These are phyloP conservation scores for Babylonia areolata DNA, from an alignment of 1,140 invertebrate genomes.

Conservation along the genomic window DNA sequence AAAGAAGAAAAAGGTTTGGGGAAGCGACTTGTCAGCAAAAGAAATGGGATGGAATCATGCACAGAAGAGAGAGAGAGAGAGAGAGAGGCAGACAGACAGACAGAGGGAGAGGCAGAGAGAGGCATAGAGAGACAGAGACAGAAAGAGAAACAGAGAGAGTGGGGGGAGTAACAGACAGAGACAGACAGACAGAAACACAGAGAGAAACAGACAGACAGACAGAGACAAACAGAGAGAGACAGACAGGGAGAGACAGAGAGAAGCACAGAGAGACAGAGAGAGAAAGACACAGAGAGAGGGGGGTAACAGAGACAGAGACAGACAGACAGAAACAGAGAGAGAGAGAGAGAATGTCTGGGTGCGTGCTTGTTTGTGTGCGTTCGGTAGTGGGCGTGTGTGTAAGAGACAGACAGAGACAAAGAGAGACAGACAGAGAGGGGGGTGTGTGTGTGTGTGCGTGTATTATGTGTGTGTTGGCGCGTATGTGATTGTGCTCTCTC, in stretches of 20 bases:
- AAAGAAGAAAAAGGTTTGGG: not conserved
- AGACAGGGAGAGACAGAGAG: not conserved
- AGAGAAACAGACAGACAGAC: not conserved
- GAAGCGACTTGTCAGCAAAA: no score
- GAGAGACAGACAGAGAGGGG: not conserved
- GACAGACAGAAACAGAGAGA: slow-evolving; percentile 30
- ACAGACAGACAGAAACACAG: not conserved
- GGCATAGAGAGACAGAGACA: not conserved
- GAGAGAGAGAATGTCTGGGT: no score
- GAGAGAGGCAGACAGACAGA: slow-evolving; percentile 9
- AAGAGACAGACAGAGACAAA: not conserved
- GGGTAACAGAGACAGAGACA: not conserved
- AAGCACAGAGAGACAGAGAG: not conserved
- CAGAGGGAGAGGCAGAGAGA: not conserved
- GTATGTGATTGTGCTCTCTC: no score
- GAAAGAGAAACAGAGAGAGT: not conserved
- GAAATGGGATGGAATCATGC: not conserved
- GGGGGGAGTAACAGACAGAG: not conserved
- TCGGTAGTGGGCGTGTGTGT: no score
- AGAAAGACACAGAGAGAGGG: not conserved
- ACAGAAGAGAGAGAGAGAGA: slow-evolving; percentile 6
- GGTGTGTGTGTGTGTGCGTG: no score
- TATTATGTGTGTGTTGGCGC: no score
- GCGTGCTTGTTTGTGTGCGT: no score
- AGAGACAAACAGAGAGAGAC: not conserved